Evolutionary conservation across 2,888 invertebrate species (phyloP), one percentile per base, ranked within the genome.

Genomic region (Apotomis betuletana): DNA sequence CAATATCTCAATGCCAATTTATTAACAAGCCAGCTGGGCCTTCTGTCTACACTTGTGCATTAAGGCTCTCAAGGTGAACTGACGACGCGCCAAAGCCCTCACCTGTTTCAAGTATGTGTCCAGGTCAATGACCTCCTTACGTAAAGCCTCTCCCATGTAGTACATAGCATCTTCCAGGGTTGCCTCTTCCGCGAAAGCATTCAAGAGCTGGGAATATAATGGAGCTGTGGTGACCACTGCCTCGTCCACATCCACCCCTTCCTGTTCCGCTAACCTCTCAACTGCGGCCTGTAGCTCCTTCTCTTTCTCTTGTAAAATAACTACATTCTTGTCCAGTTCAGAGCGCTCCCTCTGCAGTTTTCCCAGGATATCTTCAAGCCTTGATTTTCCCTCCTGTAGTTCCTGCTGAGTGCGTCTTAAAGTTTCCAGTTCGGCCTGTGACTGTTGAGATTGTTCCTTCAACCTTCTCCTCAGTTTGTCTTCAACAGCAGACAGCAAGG

Each of bases 91-190:
- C 75, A 99, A 92, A 76, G 97, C 97, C 76, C 99, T 96, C 1
- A 99, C 98, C 94, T 99, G 98, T 92, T 99, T 99, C 81, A 99
- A 94, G 93, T 99, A 99, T 69, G 97, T 97, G 85, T 99, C 99
- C 83, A 99, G 93, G 92, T 99, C 99, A 83, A 99, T 97, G 6
- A 98, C 97, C 75, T 97, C 96, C 80, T 97, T 96, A 76, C 98
- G 95, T 74, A 99, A 90, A 9, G 98, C 99, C 93, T 99, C 98
- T 8, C 99, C 99, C 91, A 99, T 96, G 87, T 98, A 99, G 88
- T 99, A 99, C 85, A 99, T 98, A 74, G 99, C 98, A 94, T 99
- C 99, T 94, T 99, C 99, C 67, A 98, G 95, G 13, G 99, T 99
- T 75, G 99, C 98, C 94, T 99, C 99, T 90, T 99, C 99, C 64